Base-by-base conservation (phyloP, 2,797 vertebrate species). In the Garrulus glandarius region DNA sequence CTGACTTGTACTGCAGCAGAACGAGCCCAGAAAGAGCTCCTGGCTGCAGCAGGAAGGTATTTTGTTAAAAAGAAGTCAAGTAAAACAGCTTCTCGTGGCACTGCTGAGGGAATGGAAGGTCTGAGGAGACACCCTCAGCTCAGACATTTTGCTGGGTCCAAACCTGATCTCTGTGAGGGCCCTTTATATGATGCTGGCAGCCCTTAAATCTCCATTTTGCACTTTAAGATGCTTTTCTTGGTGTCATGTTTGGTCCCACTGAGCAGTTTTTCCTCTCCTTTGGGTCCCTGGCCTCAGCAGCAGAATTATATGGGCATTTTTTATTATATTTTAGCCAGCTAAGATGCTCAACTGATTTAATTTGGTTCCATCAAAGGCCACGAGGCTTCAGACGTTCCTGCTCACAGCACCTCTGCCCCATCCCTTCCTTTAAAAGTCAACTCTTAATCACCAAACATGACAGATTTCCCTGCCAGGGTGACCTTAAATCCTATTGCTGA, bases 31-130 rank as follows among this genome's bases (percentile, higher is more conserved):
- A 69, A 59, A 10, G 56, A 78, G n/a, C 85, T 70, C 67, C 75
- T 49, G 87, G 76, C 69, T 81, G 85, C 83, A 55, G n/a, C 1
- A 10, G 61, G 76, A 93, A 84, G 90, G 82, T 39, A 13, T 83
- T 96, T 56, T 74, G 44, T 41, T 39, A 18, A 23, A 84, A 44
- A 34, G 30, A 53, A 95, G 39, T 52, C 53, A 15, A 94, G 36
- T 56, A 6, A 63, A 82, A 46, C 59, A 63, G 64, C 46, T 70
- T 77, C 74, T 55, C 5, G 1, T 23, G 49, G 86, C 71, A 26
- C 37, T 52, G 34, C 71, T 91, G 92, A 89, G 93, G 75, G 81
- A 64, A 84, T 84, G 88, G 88, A 95, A 95, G 89, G 19, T 64
- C 53, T 89, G 84, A 92, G 83, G 85, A 92, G 91, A 68, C 71